These are phyloP conservation scores for Melozone crissalis DNA, from an alignment of 2,113 vertebrate genomes.

Conservation along the genomic window DNA sequence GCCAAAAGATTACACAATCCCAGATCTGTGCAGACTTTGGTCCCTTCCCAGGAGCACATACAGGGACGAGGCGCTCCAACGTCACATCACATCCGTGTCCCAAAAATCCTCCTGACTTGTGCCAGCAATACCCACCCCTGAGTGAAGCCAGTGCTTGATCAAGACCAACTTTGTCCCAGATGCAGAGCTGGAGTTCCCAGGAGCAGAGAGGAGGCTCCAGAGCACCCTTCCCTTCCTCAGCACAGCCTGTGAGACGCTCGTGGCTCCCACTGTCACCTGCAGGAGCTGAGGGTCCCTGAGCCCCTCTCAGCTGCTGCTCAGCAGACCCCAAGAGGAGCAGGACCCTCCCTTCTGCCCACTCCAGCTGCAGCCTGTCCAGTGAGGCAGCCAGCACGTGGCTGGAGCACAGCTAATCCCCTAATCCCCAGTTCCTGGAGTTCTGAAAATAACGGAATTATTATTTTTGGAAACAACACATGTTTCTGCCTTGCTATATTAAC, in stretches of 20 bases:
- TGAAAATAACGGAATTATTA: not conserved
- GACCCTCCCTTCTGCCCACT: not conserved
- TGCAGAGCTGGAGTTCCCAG: not conserved
- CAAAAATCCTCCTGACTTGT: not conserved
- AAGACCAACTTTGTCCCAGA: not conserved
- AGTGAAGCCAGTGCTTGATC: not conserved
- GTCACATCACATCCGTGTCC: fast-evolving
- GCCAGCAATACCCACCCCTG: not conserved
- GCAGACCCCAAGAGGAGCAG: not conserved
- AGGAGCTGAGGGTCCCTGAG: fast-evolving
- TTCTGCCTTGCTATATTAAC: not conserved
- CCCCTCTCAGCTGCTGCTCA: not conserved
- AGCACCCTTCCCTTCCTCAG: not conserved
- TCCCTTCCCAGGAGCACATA: not conserved
- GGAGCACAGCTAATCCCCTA: not conserved
- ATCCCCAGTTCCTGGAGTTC: not conserved
- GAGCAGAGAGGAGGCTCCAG: not conserved
- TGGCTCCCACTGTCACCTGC: not conserved
- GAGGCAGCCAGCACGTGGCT: fast-evolving
- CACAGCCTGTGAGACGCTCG: not conserved
- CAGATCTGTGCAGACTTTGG: not conserved
- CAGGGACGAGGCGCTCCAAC: fast-evolving
- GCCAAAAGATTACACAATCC: not conserved
- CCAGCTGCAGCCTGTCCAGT: not conserved
- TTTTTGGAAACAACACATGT: not conserved